Evolutionary conservation across 1,140 invertebrate species (phyloP).

Genomic region (Drosophila kurseongensis): DNA sequence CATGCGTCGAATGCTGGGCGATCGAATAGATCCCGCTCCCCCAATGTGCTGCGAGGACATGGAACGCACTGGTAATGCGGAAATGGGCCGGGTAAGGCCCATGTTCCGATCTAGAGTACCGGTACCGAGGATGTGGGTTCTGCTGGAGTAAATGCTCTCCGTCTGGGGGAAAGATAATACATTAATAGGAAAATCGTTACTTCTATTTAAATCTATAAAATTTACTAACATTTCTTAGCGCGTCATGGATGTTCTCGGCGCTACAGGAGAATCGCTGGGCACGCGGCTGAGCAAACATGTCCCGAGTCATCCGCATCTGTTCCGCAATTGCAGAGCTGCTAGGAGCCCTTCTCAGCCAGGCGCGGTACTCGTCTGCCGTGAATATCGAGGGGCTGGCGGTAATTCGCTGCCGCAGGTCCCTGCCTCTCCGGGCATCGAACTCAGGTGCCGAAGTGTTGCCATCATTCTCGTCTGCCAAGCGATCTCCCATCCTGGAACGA

Average conservation of each 20-base stretch:
- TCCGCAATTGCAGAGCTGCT: slow-evolving; percentile 97
- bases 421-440: slow-evolving; percentile 89
- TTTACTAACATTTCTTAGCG: slow-evolving; percentile 89
- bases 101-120: slow-evolving; percentile 86
- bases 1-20: slow-evolving; percentile 91
- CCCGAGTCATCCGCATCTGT: slow-evolving; percentile 91
- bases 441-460: slow-evolving; percentile 93
- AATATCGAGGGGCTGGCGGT: slow-evolving; percentile 88
- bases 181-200: no score
- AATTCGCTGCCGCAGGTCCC: slow-evolving; percentile 77
- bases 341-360: slow-evolving; percentile 94
- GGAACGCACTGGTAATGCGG: slow-evolving; percentile 87
- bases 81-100: slow-evolving; percentile 78
- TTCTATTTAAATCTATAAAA: not conserved
- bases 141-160: slow-evolving; percentile 86
- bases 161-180: slow-evolving; percentile 84
- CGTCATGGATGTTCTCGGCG: slow-evolving; percentile 95
- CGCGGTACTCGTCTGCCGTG: slow-evolving; percentile 95
- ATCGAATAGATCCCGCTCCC: slow-evolving; percentile 86
- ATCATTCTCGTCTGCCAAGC: slow-evolving; percentile 91
- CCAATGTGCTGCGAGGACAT: slow-evolving; percentile 89
- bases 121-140: slow-evolving; percentile 85
- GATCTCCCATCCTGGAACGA: slow-evolving; percentile 74
- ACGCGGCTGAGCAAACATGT: slow-evolving; percentile 87
- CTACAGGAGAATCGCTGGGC: slow-evolving; percentile 93